Evolutionary conservation across 2,888 invertebrate species (phyloP), one percentile per base, ranked within the genome.

Genomic region (Agrochola lychnidis): DNA sequence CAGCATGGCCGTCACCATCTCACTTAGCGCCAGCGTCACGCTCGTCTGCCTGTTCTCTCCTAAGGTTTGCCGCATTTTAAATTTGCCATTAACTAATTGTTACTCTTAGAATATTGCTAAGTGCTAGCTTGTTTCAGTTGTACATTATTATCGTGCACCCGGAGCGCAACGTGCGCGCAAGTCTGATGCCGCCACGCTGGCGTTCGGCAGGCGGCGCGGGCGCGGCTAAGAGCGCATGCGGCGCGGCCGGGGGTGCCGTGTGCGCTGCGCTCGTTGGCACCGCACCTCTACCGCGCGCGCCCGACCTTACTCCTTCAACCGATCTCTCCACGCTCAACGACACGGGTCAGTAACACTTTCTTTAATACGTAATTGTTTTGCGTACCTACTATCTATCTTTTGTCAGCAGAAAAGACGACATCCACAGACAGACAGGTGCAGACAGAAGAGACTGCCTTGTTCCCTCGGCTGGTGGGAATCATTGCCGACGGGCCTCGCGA

Each of bases 1-100:
- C 88, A 99, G 99, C 94, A 99, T 99, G 98, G 99, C 99, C 75
- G 98, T 99, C 90, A 99, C 99, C 87, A 99, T 99, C 93, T 99
- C 99, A 82, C 97, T 99, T 86, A 99, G 99, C 89, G 99, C 99
- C 84, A 99, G 99, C 88, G 99, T 99, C 85, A 99, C 99, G 14
- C 98, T 99, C 78, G 98, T 98, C 76, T 99, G 99, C 94, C 97
- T 99, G 82, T 99, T 99, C 95, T 98, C 99, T 63, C 99, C 99
- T 16, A 99, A 99, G 97, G 98, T 99, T 12, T n/a, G 16, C 16
- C 16, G 16, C 16, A 40, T 57, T 57, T 56, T 19, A 9, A 2
- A n/a, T 30, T 62, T 16, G 1, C n/a, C 14, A n/a, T 6, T 14
- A n/a, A 45, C 45, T 45, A 48, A 36, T 45, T 10, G 9, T 14